Conservation (phyloP, 1,140 invertebrate species). For the Paracyclopina nana region DNA sequence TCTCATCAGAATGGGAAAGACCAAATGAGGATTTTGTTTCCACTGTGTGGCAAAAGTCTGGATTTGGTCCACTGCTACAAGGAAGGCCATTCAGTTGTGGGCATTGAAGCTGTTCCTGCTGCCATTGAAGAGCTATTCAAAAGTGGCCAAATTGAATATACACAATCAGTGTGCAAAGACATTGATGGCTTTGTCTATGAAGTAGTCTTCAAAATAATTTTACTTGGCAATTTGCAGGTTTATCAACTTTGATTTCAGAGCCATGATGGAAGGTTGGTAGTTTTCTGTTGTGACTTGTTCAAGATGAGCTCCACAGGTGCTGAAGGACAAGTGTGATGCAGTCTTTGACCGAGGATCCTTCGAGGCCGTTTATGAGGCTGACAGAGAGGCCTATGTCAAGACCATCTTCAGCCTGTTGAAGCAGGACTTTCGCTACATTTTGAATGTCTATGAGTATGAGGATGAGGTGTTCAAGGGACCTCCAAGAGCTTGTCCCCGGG, state of each 20-base stretch:
- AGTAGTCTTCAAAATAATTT: background rate
- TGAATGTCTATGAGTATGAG: constrained; percentile 13
- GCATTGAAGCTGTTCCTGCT: background rate
- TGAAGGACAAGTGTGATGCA: background rate
- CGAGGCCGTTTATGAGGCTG: background rate
- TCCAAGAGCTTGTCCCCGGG: no score
- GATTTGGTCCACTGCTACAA: background rate
- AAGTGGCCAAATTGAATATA: background rate
- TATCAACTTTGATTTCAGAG: background rate
- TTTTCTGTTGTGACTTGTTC: constrained; percentile 5
- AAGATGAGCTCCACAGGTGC: background rate
- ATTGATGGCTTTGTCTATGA: background rate
- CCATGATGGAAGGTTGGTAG: background rate
- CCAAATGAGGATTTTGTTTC: constrained; percentile 2
- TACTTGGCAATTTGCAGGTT: background rate
- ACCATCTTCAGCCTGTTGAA: background rate
- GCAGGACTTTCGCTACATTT: background rate
- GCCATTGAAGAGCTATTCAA: constrained; percentile 1
- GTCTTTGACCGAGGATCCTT: constrained; percentile 10
- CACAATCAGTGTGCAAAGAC: background rate
- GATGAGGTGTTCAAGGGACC: constrained; percentile 6
- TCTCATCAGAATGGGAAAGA: background rate
- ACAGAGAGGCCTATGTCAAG: background rate
- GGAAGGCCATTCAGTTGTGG: background rate
- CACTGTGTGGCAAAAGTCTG: constrained; percentile 5